Conservation (phyloP, 2,797 vertebrate genomes). For the Aphelocoma californica region DNA sequence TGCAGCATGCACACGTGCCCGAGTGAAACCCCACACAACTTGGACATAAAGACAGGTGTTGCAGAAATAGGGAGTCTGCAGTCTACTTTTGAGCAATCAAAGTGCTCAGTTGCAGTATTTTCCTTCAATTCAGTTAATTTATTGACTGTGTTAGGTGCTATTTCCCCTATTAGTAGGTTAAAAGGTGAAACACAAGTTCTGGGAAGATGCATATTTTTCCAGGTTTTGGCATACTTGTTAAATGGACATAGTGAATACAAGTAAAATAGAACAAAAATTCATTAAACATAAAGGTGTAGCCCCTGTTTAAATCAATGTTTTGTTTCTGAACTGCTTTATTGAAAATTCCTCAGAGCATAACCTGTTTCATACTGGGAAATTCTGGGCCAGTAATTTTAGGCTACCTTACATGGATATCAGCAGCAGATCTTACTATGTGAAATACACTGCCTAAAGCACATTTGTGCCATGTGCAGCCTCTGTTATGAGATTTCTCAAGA, state of each 20-base stretch:
- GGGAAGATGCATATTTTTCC: background rate
- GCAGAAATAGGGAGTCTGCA: background rate
- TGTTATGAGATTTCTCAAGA: background rate
- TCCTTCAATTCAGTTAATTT: background rate
- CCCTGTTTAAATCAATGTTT: background rate
- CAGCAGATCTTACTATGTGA: background rate
- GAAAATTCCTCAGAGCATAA: background rate
- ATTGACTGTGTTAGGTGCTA: background rate
- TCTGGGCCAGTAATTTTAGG: background rate
- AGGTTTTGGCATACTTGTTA: background rate
- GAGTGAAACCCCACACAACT: background rate
- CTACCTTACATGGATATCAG: background rate
- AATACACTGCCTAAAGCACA: background rate
- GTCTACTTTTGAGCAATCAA: background rate
- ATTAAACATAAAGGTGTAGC: background rate
- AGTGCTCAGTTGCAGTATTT: background rate
- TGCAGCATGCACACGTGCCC: background rate
- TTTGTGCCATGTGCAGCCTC: background rate
- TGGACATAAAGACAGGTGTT: background rate
- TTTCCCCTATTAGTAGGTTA: background rate
- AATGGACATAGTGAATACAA: background rate
- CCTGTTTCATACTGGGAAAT: background rate
- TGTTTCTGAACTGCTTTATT: background rate
- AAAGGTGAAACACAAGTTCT: background rate
- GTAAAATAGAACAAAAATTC: background rate